These are phyloP conservation scores for Passerculus sandwichensis DNA, from an alignment of 2,797 vertebrate genomes.

Conservation along the genomic window DNA sequence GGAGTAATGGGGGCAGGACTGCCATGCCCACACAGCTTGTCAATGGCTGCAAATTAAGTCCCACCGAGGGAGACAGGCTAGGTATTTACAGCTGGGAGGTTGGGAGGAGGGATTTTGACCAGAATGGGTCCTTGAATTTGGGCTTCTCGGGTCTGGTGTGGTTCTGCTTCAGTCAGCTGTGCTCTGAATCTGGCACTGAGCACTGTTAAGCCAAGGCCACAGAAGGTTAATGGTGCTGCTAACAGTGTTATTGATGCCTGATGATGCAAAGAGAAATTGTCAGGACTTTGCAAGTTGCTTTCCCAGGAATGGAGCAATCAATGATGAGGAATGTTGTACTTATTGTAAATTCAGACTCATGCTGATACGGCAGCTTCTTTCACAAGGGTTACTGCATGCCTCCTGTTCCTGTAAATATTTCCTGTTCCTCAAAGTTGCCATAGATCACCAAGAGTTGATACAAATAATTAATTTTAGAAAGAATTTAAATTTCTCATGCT, in stretches of 20 bases:
- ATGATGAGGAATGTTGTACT: neutral
- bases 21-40: accelerated
- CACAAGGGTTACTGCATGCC: neutral
- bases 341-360: neutral
- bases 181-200: neutral
- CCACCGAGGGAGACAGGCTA: accelerated
- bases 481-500: neutral
- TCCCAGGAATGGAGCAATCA: neutral
- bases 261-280: neutral
- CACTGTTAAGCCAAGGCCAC: neutral
- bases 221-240: neutral
- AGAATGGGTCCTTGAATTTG: neutral
- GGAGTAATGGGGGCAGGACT: neutral
- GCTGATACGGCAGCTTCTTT: neutral
- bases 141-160: accelerated
- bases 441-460: neutral
- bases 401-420: neutral
- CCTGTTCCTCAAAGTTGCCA: neutral
- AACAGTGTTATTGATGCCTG: neutral
- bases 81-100: neutral
- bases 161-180: neutral
- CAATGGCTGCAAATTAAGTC: accelerated
- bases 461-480: neutral
- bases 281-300: neutral
- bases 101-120: neutral